Evolutionary conservation across 2,888 invertebrate genomes (phyloP).

Genomic region (Peribatodes rhomboidaria): DNA sequence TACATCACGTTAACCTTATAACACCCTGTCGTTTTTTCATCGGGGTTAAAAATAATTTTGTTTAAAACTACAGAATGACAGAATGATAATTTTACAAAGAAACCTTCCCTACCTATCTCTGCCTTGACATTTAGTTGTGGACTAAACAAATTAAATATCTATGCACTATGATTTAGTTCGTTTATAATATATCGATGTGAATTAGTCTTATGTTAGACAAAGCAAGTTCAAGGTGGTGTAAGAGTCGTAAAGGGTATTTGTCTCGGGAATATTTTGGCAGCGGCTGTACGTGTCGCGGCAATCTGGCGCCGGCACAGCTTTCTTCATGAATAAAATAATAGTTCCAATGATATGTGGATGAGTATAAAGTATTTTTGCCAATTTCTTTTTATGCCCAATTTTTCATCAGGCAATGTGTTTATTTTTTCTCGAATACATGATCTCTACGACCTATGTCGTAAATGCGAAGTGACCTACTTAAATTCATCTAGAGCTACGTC

Average conservation of each 20-base stretch:
- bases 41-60: too few relatives aligned
- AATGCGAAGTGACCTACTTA: too few relatives aligned
- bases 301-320: constrained; percentile 28
- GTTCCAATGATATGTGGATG: constrained; percentile 20
- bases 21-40: too few relatives aligned
- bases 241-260: constrained; percentile 10
- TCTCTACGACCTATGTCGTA: not conserved
- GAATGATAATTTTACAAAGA: too few relatives aligned
- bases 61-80: too few relatives aligned
- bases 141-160: too few relatives aligned
- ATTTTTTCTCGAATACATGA: not conserved
- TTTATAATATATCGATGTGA: not conserved
- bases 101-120: too few relatives aligned
- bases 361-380: constrained; percentile 3
- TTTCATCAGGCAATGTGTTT: not conserved
- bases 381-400: constrained; percentile 6
- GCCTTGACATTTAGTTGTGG: too few relatives aligned
- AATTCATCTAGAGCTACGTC: too few relatives aligned
- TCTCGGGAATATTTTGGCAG: constrained; percentile 27
- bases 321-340: constrained; percentile 27
- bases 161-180: too few relatives aligned
- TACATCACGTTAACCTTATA: too few relatives aligned
- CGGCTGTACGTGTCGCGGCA: constrained; percentile 8
- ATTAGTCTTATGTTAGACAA: not conserved
- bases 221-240: constrained; percentile 20